A percentile compares a stretch with the other conserved stretches of the same genome.
phyloP scores from a whole-genome alignment of 2,888 invertebrate species.

The Clivina fossor region DNA sequence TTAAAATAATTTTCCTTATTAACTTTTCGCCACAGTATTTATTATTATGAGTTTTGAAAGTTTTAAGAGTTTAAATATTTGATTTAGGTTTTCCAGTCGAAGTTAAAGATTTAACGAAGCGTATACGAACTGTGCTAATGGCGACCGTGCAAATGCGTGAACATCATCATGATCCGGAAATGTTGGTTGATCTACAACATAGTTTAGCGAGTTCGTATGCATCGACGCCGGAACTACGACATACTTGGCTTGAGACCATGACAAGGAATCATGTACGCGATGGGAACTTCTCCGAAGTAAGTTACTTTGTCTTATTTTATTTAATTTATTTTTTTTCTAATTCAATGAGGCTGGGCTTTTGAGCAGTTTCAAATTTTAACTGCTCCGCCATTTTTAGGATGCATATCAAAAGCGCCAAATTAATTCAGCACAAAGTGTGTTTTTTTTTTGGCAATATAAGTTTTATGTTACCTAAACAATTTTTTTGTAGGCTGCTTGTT shows the following conservation, averaged over 20 bases:
- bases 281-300: constrained; percentile 85
- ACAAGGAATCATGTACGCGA: constrained; percentile 82
- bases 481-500: constrained; percentile 77
- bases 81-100: constrained; percentile 76
- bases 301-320: no score
- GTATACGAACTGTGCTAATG: constrained; percentile 91
- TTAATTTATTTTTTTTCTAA: no score
- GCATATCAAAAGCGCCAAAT: no score
- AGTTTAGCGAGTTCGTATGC: constrained; percentile 91
- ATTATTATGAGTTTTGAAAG: background rate
- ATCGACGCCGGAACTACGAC: constrained; percentile 89
- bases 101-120: constrained; percentile 90
- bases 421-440: background rate
- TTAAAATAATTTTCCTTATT: no score
- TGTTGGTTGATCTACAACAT: constrained; percentile 87
- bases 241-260: constrained; percentile 95
- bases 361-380: no score
- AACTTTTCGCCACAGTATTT: no score
- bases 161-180: constrained; percentile 88
- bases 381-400: no score
- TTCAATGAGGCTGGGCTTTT: no score
- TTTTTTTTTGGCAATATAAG: no score
- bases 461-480: no score
- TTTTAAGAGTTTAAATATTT: constrained; percentile 16
- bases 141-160: constrained; percentile 92